These are phyloP conservation scores for Cyphomyrmex costatus DNA, from an alignment of 1,140 invertebrate genomes.

Conservation along the genomic window DNA sequence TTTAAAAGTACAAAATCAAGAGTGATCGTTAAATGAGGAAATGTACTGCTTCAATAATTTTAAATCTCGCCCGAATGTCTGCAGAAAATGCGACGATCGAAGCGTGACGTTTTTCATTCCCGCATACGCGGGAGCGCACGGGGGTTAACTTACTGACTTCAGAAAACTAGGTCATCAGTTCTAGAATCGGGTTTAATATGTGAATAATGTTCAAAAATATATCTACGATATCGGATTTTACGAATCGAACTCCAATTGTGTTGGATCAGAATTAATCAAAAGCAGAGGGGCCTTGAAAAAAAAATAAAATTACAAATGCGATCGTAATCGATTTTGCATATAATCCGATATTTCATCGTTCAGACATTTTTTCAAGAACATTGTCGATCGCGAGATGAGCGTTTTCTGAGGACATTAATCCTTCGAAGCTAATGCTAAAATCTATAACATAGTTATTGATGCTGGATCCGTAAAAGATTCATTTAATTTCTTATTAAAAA, in stretches of 20 bases:
- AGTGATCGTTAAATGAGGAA: constrained; percentile 61
- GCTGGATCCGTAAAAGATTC: too few relatives aligned
- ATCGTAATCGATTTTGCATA: background rate
- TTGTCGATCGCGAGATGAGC: background rate
- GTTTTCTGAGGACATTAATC: background rate
- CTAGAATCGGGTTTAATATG: constrained; percentile 37
- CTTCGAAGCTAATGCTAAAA: too few relatives aligned
- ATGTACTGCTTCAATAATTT: constrained; percentile 64
- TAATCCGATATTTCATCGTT: background rate
- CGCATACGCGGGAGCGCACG: constrained; percentile 27
- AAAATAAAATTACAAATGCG: background rate
- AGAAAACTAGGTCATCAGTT: constrained; percentile 38
- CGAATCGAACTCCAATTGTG: constrained; percentile 1
- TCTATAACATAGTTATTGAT: too few relatives aligned
- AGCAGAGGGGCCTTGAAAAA: background rate
- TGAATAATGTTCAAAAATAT: constrained; percentile 50
- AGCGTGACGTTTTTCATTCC: constrained; percentile 48
- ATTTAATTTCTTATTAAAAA: too few relatives aligned
- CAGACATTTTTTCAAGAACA: background rate
- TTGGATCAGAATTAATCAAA: constrained; percentile 22
- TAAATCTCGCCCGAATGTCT: constrained; percentile 56
- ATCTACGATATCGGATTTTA: constrained; percentile 40
- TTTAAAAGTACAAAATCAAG: constrained; percentile 61
- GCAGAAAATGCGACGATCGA: constrained; percentile 47
- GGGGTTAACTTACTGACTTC: constrained; percentile 50